These are phyloP conservation scores for Montipora cactus DNA, from an alignment of 64 coral and sea anemone genomes.

Conservation along the genomic window DNA sequence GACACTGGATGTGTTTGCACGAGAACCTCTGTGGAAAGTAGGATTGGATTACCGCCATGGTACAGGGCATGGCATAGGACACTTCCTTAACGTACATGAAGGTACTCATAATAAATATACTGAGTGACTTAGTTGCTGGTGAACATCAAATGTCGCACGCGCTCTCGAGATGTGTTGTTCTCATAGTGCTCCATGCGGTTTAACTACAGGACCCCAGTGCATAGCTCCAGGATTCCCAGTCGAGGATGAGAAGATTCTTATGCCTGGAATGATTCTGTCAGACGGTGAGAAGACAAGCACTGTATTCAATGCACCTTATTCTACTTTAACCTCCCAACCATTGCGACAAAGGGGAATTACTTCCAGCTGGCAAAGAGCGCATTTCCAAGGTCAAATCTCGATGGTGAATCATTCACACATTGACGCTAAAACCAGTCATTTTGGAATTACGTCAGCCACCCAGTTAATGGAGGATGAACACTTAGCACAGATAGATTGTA, in stretches of 20 bases:
- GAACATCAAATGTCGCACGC: too few relatives aligned
- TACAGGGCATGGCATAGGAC: constrained; percentile 91
- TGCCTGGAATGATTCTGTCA: constrained; percentile 90
- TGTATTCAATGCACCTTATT: too few relatives aligned
- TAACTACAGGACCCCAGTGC: constrained; percentile 80
- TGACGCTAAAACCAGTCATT: too few relatives aligned
- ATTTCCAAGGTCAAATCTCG: too few relatives aligned
- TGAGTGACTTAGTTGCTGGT: neutral
- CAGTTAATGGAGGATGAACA: neutral
- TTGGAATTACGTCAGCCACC: neutral
- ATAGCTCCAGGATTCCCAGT: constrained; percentile 90
- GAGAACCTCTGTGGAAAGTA: constrained; percentile 89
- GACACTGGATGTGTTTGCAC: constrained; percentile 85
- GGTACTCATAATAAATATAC: constrained; percentile 8
- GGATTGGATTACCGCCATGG: constrained; percentile 90
- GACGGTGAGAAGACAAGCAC: constrained; percentile 54
- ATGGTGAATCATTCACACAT: too few relatives aligned
- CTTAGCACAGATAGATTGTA: neutral
- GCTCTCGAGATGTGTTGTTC: neutral
- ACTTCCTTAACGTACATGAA: constrained; percentile 92
- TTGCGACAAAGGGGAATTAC: too few relatives aligned
- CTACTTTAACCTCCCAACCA: too few relatives aligned
- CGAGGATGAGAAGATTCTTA: constrained; percentile 80
- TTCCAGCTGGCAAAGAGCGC: too few relatives aligned
- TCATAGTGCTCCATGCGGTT: neutral